Evolutionary conservation across 1,140 invertebrate species (phyloP).

Genomic region (Himalopsyche phryganea): DNA sequence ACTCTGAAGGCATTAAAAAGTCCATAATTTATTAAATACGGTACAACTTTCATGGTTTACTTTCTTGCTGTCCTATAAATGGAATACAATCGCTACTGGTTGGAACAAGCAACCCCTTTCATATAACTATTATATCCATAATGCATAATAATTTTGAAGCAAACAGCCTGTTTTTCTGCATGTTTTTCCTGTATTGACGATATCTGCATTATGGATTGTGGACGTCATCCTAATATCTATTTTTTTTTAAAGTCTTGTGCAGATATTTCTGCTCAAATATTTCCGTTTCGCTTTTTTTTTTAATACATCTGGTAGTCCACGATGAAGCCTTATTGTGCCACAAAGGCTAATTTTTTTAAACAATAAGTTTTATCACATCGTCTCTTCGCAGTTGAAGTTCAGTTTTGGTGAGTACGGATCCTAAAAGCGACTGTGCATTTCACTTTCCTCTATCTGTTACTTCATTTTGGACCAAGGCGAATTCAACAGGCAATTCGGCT

Average conservation of each 20-base stretch:
- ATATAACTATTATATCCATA: constrained; percentile 4
- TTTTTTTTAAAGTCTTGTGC: background rate
- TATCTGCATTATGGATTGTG: background rate
- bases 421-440: no score
- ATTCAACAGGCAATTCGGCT: no score
- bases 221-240: background rate
- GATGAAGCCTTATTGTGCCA: background rate
- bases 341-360: background rate
- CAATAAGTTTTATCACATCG: no score
- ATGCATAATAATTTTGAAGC: background rate
- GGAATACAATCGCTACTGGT: constrained; percentile 1
- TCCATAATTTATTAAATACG: no score
- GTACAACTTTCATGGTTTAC: no score
- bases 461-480: no score
- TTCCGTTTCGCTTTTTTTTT: background rate
- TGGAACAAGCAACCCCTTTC: constrained; percentile 5
- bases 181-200: background rate
- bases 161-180: background rate
- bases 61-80: constrained; percentile 7
- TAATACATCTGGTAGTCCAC: background rate
- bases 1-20: no score
- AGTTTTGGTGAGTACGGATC: no score
- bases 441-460: no score
- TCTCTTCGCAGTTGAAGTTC: no score
- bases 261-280: background rate